Percentiles rank a stretch among this genome's conserved stretches.
Conservation (phyloP, 2,888 invertebrate genomes). For the Cheilosia vernalis region DNA sequence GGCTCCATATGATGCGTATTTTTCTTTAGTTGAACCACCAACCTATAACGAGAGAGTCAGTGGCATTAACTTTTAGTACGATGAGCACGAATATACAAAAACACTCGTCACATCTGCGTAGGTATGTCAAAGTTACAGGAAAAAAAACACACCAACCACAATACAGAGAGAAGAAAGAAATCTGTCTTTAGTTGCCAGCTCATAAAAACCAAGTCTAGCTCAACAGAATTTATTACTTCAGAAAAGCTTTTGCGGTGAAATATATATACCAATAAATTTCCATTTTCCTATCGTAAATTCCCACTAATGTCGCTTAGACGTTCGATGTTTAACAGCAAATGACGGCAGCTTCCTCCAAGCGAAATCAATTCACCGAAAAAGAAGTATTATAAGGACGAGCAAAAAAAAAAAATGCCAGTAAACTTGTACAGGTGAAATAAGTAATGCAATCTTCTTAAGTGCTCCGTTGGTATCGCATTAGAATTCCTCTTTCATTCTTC, state of each 20-base stretch:
- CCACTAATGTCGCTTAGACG: constrained; percentile 32
- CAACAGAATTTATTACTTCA: constrained; percentile 39
- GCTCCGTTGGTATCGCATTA: constrained; percentile 53
- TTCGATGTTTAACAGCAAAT: constrained; percentile 46
- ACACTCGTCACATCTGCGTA: too few species aligned
- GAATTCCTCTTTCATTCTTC: constrained; percentile 41
- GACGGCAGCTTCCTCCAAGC: constrained; percentile 12
- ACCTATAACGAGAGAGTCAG: too few species aligned
- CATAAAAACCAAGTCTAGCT: background rate
- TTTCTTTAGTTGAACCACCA: too few species aligned
- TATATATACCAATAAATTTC: constrained; percentile 30
- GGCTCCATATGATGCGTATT: too few species aligned
- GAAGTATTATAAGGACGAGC: background rate
- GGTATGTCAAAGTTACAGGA: background rate
- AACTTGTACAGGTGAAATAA: constrained; percentile 58
- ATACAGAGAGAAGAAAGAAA: background rate
- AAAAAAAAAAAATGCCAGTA: background rate
- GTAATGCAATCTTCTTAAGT: constrained; percentile 68
- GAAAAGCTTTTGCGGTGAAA: constrained; percentile 11
- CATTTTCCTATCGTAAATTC: constrained; percentile 38
- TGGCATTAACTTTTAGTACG: too few species aligned
- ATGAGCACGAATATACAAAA: too few species aligned
- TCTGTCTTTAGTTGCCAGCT: background rate
- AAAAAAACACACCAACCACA: background rate
- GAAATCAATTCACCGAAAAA: constrained; percentile 35